Conservation (phyloP, 2,888 invertebrate species). For the Criorhina ranunculi region DNA sequence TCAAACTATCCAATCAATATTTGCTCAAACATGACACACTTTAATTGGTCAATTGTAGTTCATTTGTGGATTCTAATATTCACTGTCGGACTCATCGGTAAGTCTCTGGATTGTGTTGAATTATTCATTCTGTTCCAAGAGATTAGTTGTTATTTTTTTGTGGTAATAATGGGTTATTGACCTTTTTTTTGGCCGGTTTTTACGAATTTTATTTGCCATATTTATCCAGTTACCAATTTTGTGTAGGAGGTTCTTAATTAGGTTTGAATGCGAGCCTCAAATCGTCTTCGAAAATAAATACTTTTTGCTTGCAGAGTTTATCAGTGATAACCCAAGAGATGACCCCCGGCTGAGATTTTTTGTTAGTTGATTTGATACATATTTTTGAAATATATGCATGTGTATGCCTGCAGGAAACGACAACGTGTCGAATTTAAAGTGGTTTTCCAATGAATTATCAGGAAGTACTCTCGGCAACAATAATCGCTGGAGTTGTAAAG, state of each 20-base stretch:
- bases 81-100: conserved; percentile 34
- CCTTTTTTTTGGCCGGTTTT: conserved; percentile 48
- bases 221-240: not conserved
- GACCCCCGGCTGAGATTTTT: conserved; percentile 29
- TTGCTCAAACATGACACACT: conserved; percentile 12
- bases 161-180: conserved; percentile 30
- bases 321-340: conserved; percentile 36
- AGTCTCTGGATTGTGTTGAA: conserved; percentile 14
- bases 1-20: not conserved
- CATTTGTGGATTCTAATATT: conserved; percentile 22
- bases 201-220: conserved; percentile 2
- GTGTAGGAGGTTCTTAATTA: too few relatives aligned
- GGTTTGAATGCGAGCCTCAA: too few relatives aligned
- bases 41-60: not conserved
- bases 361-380: conserved; percentile 10
- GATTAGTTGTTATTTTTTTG: conserved; percentile 23
- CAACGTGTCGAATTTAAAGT: conserved; percentile 36
- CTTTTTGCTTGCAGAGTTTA: conserved; percentile 5
- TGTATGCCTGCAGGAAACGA: not conserved
- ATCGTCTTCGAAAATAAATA: not conserved
- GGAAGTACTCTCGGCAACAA: too few relatives aligned
- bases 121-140: conserved; percentile 16
- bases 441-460: not conserved
- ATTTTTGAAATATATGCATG: not conserved
- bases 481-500: too few relatives aligned